Percentiles rank a stretch among this genome's conserved stretches.
phyloP scores from a whole-genome alignment of 92 coral and sea anemone species.

The Pocillopora meandrina region DNA sequence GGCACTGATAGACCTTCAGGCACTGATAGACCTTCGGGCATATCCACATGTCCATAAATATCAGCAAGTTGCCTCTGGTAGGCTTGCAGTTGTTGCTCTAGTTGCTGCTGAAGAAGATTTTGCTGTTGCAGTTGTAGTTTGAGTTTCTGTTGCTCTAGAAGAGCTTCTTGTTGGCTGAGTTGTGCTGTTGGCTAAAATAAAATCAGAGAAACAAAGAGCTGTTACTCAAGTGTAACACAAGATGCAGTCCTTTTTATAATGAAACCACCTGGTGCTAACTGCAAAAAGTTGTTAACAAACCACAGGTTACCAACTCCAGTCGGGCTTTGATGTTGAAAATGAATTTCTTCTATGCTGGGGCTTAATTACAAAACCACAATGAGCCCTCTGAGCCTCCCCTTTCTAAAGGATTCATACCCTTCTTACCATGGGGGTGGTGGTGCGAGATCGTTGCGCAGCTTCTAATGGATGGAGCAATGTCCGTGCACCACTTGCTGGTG shows the following conservation, averaged over 20 bases:
- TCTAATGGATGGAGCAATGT: constrained; percentile 68
- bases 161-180: constrained; percentile 48
- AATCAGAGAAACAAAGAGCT: neutral
- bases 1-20: constrained; percentile 19
- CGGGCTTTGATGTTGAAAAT: too few species aligned
- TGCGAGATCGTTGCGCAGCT: constrained; percentile 62
- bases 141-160: constrained; percentile 73
- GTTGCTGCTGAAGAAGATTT: constrained; percentile 73
- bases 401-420: constrained; percentile 17
- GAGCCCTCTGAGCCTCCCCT: neutral
- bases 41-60: constrained; percentile 30
- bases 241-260: neutral
- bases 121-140: constrained; percentile 84
- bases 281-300: too few species aligned
- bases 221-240: neutral
- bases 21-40: constrained; percentile 23
- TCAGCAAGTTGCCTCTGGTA: constrained; percentile 57
- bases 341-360: too few species aligned
- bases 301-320: too few species aligned
- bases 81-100: constrained; percentile 72
- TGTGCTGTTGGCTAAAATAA: constrained; percentile 33
- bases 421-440: constrained; percentile 30
- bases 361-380: neutral
- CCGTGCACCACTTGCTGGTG: constrained; percentile 25
- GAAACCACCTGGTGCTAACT: too few species aligned